phyloP scores from a whole-genome alignment of 1,140 invertebrate genomes.

The Nautilus pompilius region DNA sequence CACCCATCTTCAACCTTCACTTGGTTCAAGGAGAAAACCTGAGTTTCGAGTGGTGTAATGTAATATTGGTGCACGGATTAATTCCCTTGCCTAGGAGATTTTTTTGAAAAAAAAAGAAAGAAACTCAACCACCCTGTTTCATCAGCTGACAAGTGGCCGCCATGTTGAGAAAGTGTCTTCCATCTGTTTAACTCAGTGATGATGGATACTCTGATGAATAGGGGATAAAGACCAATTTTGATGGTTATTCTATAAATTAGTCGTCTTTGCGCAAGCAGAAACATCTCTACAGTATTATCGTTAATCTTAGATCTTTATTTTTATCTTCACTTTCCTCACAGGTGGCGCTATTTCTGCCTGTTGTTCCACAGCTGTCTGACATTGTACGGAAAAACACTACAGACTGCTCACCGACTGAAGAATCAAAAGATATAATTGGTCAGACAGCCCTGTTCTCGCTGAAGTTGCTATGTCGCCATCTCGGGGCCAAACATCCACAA shows the following conservation, averaged over 20 bases:
- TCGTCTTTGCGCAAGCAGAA: not conserved
- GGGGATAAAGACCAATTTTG: not conserved
- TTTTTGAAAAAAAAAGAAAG: no score
- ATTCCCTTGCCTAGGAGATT: no score
- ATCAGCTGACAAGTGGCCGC: no score
- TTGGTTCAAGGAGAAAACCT: not conserved
- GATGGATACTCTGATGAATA: not conserved
- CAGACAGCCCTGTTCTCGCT: slow-evolving; percentile 78
- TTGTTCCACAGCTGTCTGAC: slow-evolving; percentile 62
- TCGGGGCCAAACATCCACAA: slow-evolving; percentile 55
- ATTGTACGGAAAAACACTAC: slow-evolving; percentile 59
- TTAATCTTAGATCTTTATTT: not conserved
- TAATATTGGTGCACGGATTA: not conserved
- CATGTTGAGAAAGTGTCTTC: not conserved
- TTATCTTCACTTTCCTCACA: slow-evolving; percentile 18
- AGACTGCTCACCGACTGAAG: slow-evolving; percentile 19
- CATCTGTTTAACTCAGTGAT: not conserved
- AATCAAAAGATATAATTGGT: slow-evolving; percentile 61
- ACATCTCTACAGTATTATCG: not conserved
- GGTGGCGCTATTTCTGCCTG: slow-evolving; percentile 60
- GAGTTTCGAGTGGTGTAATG: not conserved
- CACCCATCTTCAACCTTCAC: no score
- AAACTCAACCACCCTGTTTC: no score
- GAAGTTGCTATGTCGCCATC: slow-evolving; percentile 72
- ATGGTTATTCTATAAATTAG: not conserved